Base-by-base conservation (phyloP, 2,888 invertebrate genomes). In the Lamellibrachia satsuma region DNA sequence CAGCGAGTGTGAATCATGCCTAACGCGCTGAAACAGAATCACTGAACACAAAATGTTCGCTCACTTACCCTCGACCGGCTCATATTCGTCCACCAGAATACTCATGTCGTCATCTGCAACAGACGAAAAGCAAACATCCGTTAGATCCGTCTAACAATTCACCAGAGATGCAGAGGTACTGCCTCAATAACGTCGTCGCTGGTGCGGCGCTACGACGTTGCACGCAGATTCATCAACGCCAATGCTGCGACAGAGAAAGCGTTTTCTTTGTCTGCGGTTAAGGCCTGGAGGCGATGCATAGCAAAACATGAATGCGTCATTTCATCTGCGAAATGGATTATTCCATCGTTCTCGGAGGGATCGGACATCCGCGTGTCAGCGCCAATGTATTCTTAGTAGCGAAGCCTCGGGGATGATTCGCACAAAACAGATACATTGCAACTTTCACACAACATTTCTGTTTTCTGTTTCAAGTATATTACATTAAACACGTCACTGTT, bases 31-130 rank as follows among this genome's bases (percentile, higher is more conserved):
- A 75, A 11, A 57, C 15, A 6, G 75, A 75, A 75, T 75, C 75
- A 22, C 75, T 75, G 22, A 75, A 75, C 15, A 75, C 22, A 6
- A 75, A 75, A 75, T 11, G 22, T n/a, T 22, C 75, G 22, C 6
- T 11, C n/a, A 75, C 75, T 75, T 75, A 75, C 75, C 75, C 75
- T 22, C 75, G 22, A 22, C 75, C 75, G 75, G 75, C 75, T 75
- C 75, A 75, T 75, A 75, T 75, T 75, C 75, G 22, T 75, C 75
- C 75, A 75, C 75, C n/a, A 75, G 75, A 22, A 75, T 75, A 75
- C 75, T 75, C 75, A 75, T 75, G 22, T 75, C 75, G 75, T 22
- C 75, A 75, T 75, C 75, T 75, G 75, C 75, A 75, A 75, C 75
- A 75, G 15, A 75, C 75, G 75, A 75, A 75, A 75, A 15, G 75